Percentiles rank a stretch among this genome's conserved stretches.
These are phyloP conservation scores for Polyergus mexicanus DNA, from an alignment of 1,140 invertebrate species.

Conservation along the genomic window DNA sequence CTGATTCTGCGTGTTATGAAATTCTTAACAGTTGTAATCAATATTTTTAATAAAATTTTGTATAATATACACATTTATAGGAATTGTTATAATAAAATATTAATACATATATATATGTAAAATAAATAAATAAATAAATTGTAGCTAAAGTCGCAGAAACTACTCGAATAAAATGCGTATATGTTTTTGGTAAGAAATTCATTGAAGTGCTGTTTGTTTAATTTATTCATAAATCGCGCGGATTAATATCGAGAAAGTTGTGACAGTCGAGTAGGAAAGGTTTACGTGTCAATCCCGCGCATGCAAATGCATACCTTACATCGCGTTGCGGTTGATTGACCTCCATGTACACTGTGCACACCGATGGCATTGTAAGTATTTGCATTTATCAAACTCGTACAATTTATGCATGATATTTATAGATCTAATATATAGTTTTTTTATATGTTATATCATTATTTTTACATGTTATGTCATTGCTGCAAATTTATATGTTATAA, in stretches of 20 bases:
- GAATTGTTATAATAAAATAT: too few species aligned
- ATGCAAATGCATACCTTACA: conserved; percentile 66
- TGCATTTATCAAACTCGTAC: conserved; percentile 45
- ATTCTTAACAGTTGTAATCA: neutral
- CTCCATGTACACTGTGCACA: conserved; percentile 60
- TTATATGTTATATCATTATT: neutral
- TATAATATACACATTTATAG: neutral
- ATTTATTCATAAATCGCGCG: neutral
- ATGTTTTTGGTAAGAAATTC: neutral
- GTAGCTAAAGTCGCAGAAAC: neutral
- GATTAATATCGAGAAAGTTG: conserved; percentile 44
- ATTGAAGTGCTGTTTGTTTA: neutral
- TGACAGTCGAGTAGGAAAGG: conserved; percentile 2
- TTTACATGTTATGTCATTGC: neutral
- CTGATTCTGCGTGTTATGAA: neutral
- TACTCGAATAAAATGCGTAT: conserved; percentile 1
- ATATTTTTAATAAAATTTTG: neutral
- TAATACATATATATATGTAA: too few species aligned
- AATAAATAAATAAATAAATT: neutral
- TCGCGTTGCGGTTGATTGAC: conserved; percentile 76
- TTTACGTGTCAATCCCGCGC: conserved; percentile 50
- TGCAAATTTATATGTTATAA: neutral
- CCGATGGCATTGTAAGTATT: conserved; percentile 46
- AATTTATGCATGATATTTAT: conserved; percentile 21
- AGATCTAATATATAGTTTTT: neutral